These are phyloP conservation scores for Lasioglossum albipes DNA, from an alignment of 1,140 invertebrate species.

Conservation along the genomic window DNA sequence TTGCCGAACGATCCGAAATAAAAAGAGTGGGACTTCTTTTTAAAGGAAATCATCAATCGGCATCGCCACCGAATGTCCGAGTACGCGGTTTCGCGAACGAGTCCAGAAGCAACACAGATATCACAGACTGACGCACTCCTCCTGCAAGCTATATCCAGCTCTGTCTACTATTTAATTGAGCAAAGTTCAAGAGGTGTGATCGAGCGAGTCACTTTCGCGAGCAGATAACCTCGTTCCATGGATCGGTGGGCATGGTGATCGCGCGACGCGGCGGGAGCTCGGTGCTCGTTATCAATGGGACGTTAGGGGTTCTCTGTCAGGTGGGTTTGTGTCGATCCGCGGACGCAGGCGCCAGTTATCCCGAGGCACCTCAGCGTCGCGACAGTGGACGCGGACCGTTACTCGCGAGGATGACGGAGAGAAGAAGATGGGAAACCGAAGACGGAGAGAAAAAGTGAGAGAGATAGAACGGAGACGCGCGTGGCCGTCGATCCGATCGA, in stretches of 20 bases:
- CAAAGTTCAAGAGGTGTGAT: background rate
- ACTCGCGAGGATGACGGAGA: constrained; percentile 22
- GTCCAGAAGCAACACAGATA: background rate
- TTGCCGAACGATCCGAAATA: background rate
- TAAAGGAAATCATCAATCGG: no score
- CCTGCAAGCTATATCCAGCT: background rate
- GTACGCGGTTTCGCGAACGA: background rate
- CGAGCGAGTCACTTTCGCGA: background rate
- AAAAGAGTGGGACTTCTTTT: no score
- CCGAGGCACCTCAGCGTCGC: constrained; percentile 34
- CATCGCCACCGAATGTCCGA: background rate
- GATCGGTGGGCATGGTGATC: background rate
- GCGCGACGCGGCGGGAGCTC: no score
- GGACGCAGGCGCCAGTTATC: constrained; percentile 8
- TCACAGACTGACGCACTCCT: constrained; percentile 16
- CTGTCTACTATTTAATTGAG: background rate
- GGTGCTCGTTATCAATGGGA: background rate
- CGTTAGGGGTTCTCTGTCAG: no score
- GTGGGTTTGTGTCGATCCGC: no score
- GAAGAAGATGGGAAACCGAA: constrained; percentile 15
- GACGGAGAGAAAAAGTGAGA: constrained; percentile 7
- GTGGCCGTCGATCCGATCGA: constrained; percentile 58
- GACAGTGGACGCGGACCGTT: constrained; percentile 17
- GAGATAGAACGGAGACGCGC: constrained; percentile 5
- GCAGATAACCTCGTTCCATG: background rate